Percentiles rank a stretch among this genome's conserved stretches.
These are phyloP conservation scores for Cantharis rustica DNA, from an alignment of 2,888 invertebrate genomes.

Conservation along the genomic window DNA sequence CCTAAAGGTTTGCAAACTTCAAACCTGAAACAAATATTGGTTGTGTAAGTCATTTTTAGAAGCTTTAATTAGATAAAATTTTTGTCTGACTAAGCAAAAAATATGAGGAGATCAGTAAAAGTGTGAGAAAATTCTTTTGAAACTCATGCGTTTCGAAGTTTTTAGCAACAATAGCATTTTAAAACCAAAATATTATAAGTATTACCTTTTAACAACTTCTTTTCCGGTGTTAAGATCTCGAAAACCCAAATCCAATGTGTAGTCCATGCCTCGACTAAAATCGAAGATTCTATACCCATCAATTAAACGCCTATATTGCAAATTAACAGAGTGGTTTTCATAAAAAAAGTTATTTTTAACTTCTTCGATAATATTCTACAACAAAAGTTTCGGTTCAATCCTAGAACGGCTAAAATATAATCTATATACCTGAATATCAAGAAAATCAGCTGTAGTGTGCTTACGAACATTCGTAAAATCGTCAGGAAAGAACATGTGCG, in stretches of 20 bases:
- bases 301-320: slow-evolving; percentile 62
- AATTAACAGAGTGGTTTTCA: slow-evolving; percentile 56
- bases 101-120: too few relatives aligned
- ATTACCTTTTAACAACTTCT: slow-evolving; percentile 61
- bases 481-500: slow-evolving; percentile 80
- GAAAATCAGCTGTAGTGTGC: slow-evolving; percentile 67
- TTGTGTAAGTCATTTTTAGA: too few relatives aligned
- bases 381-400: background rate
- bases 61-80: too few relatives aligned
- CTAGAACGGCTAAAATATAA: background rate
- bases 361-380: slow-evolving; percentile 46
- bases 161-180: too few relatives aligned
- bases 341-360: slow-evolving; percentile 59
- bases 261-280: slow-evolving; percentile 84
- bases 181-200: too few relatives aligned
- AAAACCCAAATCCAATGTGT: slow-evolving; percentile 74
- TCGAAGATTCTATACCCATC: slow-evolving; percentile 82
- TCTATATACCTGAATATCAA: slow-evolving; percentile 67
- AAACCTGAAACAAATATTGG: slow-evolving; percentile 59
- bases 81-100: too few relatives aligned
- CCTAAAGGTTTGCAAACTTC: slow-evolving; percentile 85
- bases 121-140: too few relatives aligned
- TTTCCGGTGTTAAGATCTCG: slow-evolving; percentile 56
- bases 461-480: slow-evolving; percentile 74
- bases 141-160: too few relatives aligned